A percentile compares a stretch with the other conserved stretches of the same genome.
These are phyloP conservation scores for Adelosebastes latens DNA, from an alignment of 2,797 vertebrate genomes.

Conservation along the genomic window DNA sequence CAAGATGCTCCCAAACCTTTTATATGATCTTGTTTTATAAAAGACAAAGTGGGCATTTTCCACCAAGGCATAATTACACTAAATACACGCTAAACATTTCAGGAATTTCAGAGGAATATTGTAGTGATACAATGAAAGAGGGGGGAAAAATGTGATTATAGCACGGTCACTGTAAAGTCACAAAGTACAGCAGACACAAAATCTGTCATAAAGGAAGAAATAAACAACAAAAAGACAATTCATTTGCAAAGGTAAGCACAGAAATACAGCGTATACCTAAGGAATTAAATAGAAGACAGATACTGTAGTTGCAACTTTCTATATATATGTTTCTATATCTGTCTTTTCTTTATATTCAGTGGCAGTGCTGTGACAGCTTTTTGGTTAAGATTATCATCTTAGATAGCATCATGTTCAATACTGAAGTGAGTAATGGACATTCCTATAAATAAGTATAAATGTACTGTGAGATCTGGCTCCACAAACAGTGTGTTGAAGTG, in stretches of 20 bases:
- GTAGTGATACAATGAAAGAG: not conserved
- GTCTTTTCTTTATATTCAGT: not conserved
- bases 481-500: not conserved
- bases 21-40: not conserved
- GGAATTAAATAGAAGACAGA: not conserved
- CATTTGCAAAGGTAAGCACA: no score
- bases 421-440: not conserved
- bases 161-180: not conserved
- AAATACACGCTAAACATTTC: not conserved
- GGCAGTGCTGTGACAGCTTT: not conserved
- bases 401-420: not conserved
- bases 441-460: not conserved
- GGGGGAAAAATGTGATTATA: not conserved
- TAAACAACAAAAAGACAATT: not conserved
- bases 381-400: not conserved
- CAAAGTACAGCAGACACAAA: not conserved
- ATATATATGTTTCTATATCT: not conserved
- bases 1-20: not conserved
- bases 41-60: not conserved
- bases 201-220: not conserved
- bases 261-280: no score
- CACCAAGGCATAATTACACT: not conserved
- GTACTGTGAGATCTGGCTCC: not conserved
- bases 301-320: not conserved
- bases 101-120: not conserved